Evolutionary conservation across 2,888 invertebrate genomes (phyloP).

Genomic region (Gandaritis pyraliata): DNA sequence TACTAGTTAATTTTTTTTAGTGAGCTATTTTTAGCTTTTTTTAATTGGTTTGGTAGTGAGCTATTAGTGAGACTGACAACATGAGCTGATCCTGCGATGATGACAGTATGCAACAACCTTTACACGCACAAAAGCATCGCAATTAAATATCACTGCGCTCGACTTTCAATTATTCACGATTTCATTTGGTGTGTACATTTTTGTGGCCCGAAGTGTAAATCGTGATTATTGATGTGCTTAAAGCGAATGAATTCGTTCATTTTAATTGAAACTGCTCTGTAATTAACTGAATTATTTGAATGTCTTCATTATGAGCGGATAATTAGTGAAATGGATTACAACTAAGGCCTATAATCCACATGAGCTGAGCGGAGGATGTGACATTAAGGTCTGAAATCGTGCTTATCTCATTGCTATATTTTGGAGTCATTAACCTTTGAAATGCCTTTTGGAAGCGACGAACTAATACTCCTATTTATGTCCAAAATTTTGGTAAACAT

Average conservation of each 20-base stretch:
- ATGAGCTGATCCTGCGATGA: no score
- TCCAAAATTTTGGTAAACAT: neutral
- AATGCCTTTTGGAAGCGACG: neutral
- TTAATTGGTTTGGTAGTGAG: no score
- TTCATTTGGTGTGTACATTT: constrained; percentile 27
- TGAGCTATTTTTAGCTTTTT: no score
- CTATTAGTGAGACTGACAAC: no score
- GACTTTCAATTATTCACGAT: constrained; percentile 30
- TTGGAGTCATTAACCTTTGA: neutral
- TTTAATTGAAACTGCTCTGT: constrained; percentile 29
- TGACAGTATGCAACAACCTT: constrained; percentile 11
- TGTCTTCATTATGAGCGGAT: constrained; percentile 25
- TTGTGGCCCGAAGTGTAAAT: constrained; percentile 34
- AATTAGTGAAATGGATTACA: constrained; percentile 18
- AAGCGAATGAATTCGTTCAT: constrained; percentile 29
- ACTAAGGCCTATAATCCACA: constrained; percentile 1
- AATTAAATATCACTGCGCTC: constrained; percentile 39
- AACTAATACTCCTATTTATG: no score
- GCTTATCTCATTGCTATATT: no score
- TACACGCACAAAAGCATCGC: constrained; percentile 37
- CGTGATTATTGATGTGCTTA: constrained; percentile 33
- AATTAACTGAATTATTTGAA: constrained; percentile 26
- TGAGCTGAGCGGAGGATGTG: constrained; percentile 1
- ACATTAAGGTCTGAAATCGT: neutral
- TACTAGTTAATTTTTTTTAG: no score